A percentile compares a stretch with the other conserved stretches of the same genome.
Conservation (phyloP, 2,113 vertebrate genomes). For the Egretta garzetta region DNA sequence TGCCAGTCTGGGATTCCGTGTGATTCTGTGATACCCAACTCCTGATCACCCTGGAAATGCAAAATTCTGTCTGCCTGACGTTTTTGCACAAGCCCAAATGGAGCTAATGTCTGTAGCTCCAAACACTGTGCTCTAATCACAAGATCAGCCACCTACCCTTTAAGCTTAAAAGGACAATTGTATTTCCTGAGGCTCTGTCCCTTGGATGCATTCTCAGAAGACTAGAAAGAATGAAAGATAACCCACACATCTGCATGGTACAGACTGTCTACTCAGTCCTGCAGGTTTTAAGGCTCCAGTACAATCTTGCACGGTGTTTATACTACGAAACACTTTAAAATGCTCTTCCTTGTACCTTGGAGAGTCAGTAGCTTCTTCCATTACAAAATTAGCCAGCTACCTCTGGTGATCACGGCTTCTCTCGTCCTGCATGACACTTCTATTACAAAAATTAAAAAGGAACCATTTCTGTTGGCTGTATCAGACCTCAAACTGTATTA, state of each 20-base stretch:
- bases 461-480: background rate
- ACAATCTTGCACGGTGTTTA: background rate
- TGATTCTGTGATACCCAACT: background rate
- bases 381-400: background rate
- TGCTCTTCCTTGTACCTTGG: background rate
- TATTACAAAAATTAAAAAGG: background rate
- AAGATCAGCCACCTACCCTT: background rate
- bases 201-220: background rate
- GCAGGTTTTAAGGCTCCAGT: background rate
- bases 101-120: background rate
- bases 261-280: background rate
- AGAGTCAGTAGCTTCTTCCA: background rate
- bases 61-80: background rate
- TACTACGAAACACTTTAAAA: background rate
- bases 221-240: background rate
- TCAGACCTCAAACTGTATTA: background rate
- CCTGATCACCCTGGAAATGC: background rate
- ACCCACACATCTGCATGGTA: background rate
- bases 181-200: background rate
- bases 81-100: background rate
- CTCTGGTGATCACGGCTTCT: background rate
- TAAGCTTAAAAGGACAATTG: background rate
- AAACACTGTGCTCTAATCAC: background rate
- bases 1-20: too few relatives aligned
- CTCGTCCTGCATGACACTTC: background rate